Conservation (phyloP, 2,797 vertebrate species). For the Pangasius djambal region DNA sequence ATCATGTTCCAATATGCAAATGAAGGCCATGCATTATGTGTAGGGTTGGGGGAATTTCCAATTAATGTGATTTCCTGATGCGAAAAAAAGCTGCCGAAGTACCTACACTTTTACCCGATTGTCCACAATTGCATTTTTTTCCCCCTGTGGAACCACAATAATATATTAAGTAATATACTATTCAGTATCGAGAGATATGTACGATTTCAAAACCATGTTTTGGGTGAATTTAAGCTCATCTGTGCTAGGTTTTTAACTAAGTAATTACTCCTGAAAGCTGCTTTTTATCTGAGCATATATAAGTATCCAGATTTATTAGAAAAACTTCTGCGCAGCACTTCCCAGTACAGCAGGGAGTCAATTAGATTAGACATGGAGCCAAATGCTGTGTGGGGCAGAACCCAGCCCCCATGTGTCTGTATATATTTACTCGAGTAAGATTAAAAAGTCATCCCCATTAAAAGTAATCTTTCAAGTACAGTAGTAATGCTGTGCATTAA, state of each 20-base stretch:
- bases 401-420: background rate
- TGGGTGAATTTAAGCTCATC: background rate
- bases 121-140: background rate
- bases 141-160: background rate
- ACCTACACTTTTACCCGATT: background rate
- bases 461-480: background rate
- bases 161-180: background rate
- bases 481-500: background rate
- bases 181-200: background rate
- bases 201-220: background rate
- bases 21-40: background rate
- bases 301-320: background rate
- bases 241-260: background rate
- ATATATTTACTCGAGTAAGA: background rate
- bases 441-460: background rate
- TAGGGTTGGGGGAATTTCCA: background rate
- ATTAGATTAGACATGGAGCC: background rate
- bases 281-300: background rate
- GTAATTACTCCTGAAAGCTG: background rate
- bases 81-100: background rate
- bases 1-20: constrained; percentile 4
- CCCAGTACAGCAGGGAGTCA: background rate
- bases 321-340: background rate
- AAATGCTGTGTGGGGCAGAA: background rate
- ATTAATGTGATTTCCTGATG: background rate